Evolutionary conservation across 2,888 invertebrate species (phyloP), one percentile per base, ranked within the genome.

Genomic region (Oxycera nigricornis): DNA sequence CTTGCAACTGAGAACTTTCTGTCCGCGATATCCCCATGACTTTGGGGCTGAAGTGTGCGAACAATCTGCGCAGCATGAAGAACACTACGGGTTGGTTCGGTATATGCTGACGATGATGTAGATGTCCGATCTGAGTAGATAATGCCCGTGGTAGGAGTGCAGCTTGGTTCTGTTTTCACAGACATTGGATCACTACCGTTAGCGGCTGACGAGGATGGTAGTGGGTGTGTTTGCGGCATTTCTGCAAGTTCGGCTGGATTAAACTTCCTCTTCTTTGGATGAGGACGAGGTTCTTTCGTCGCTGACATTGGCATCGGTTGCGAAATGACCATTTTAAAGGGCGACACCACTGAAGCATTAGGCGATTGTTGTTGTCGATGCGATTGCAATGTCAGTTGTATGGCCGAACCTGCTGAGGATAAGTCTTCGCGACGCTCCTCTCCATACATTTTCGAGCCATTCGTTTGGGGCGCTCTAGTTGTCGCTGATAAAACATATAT

Each of bases 231-330:
- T 59, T 72, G 55, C 26, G 72, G 55, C 73, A 80, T 80, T 77
- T 81, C 81, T 77, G 85, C 85, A 80, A 85, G 81, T 79, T 85
- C 85, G 73, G 85, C 82, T 79, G 83, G 84, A 81, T 84, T 84
- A 77, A 85, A 85, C 80, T 85, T 85, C 55, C 96, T 89, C 86
- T 97, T 97, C 86, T 96, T 97, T 72, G 96, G 96, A 81, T 95
- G 90, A 83, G 93, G 94, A 77, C 91, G 87, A 76, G 76, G 78
- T 55, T 55, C 22, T 46, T 46, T 46, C n/a, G 41, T 67, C 74
- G 79, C 76, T 77, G 72, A 73, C 73, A 91, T 90, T 68, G 89
- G 88, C 73, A 87, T 87, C 79, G 88, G 88, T 31, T 88, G 86
- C 74, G 87, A 87, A 76, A 86, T 81, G 77, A 81, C 81, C 82